Evolutionary conservation across 2,888 invertebrate species (phyloP), one percentile per base, ranked within the genome.

Genomic region (Eudasyphora cyanicolor): DNA sequence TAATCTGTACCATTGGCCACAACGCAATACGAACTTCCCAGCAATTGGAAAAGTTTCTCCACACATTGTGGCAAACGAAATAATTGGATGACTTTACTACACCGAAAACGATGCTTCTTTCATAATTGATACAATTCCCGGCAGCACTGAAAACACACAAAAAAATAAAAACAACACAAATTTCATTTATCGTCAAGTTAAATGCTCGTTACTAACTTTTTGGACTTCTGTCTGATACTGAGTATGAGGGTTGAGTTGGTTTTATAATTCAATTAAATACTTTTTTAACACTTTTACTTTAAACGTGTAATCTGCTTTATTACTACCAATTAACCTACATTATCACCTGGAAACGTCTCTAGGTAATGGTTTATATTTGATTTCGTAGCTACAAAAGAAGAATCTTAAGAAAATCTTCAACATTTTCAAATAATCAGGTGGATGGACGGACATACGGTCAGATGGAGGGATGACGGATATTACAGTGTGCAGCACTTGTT

Each of bases 311-410:
- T 49, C 19, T 21, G 27, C 8, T 51, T 75, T 24, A 73, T 49
- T 21, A 32, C 49, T 42, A 51, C 69, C 76, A 79, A 82, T 82
- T 82, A 82, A 82, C 82, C 76, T 69, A 82, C 71, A 79, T 82
- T 27, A 60, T 62, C 14, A 27, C 27, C 12, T 24, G 27, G 14
- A 12, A 45, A 10, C 27, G 24, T 57, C 12, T 57, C n/a, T n/a
- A n/a, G n/a, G n/a, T n/a, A n/a, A n/a, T n/a, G 14, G 49, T 24
- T 67, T 60, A 60, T 77, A 57, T 57, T 57, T 57, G 24, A 24
- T 27, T 24, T 12, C 27, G 57, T 10, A 10, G 27, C 5, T 35
- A n/a, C n/a, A n/a, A 32, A 35, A 71, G 51, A 64, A 69, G 54
- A 75, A 69, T 29, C 7, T 38, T 32, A 17, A 12, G 29, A 10